Evolutionary conservation across 2,888 invertebrate genomes (phyloP), one percentile per base, ranked within the genome.

Genomic region (Xestobium rufovillosum): DNA sequence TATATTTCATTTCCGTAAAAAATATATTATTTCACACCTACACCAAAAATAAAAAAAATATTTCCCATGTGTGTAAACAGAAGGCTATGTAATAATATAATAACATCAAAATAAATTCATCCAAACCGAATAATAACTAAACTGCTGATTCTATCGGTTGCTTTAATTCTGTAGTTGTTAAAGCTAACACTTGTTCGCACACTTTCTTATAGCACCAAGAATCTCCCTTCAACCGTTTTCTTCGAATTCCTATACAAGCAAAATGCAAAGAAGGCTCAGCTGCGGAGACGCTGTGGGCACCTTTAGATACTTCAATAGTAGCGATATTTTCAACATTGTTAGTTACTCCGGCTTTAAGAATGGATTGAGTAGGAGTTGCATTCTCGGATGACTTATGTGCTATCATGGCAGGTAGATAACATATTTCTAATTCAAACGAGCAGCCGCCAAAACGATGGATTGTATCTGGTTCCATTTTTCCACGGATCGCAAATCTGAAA

Each of bases 171-270:
- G 52, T 55, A 6, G 67, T 65, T 28, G 74, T 70, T 36, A 76
- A 57, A 3, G 74, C 71, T 14, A 78, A 59, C 14, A 85, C 75
- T 58, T 83, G 77, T 61, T 85, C 83, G 58, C 83, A 83, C 17
- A 84, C 75, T 46, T 73, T 75, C 60, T 86, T 86, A 64, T 87
- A 87, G 45, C 80, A 76, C 83, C 86, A 86, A 1, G 80, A 76
- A 57, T 86, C 82, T 1, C 86, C 85, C 56, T 78, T 80, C 27
- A 85, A 71, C 19, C 86, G 67, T 56, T 84, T 85, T 38, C 85
- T 69, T 36, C 78, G 69, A 37, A 86, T 77, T 15, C 83, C 84
- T 3, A 77, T 73, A 28, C 69, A 53, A 4, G 61, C 60, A 8
- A 42, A 46, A 2, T 46, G 35, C 13, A 39, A 8, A n/a, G 31